Base-by-base conservation (phyloP, 2,113 vertebrate species). In the Mastomys natalensis region DNA sequence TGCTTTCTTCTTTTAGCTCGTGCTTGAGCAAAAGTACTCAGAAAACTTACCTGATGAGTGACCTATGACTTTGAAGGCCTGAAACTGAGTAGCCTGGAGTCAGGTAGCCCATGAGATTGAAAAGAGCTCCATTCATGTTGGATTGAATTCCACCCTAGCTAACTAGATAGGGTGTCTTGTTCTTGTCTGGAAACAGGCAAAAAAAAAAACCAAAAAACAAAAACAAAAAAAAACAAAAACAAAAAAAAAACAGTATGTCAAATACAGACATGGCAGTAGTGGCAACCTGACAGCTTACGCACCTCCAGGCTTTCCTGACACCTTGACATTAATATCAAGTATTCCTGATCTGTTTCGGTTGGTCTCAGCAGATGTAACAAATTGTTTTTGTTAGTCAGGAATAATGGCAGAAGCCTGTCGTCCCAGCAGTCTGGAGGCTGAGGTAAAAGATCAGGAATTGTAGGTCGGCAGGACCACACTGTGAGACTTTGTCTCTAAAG, bases 51-150 rank as follows among this genome's bases (percentile, higher is more conserved):
- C 81, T 64, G 26, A 64, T 91, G 60, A 97, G 92, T 96, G 89
- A 97, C 94, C 93, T 78, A 51, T 93, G 94, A 95, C 73, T 95
- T 89, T 78, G 77, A 88, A 95, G 91, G 48, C 85, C 60, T 80
- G 90, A 94, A 94, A 92, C 53, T 22, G 64, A 95, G 91, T n/a
- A 66, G 64, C 51, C 45, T 62, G 26, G 93, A 97, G 77, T 97
- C 93, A 96, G 95, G 82, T 98, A 96, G 93, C 86, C 64, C 89
- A 87, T 45, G 51, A 55, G 93, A 85, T 66, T 81, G 70, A 92
- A 94, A 95, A 94, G 87, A 70, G 91, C 77, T 87, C 93, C 91
- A 96, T 90, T 97, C 94, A 87, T 93, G 62, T n/a, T 81, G 77
- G 87, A 77, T 84, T 82, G 91, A 96, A 80, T 90, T 48, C 80